Evolutionary conservation across 2,797 vertebrate species (phyloP).

Genomic region (Perodicticus potto): DNA sequence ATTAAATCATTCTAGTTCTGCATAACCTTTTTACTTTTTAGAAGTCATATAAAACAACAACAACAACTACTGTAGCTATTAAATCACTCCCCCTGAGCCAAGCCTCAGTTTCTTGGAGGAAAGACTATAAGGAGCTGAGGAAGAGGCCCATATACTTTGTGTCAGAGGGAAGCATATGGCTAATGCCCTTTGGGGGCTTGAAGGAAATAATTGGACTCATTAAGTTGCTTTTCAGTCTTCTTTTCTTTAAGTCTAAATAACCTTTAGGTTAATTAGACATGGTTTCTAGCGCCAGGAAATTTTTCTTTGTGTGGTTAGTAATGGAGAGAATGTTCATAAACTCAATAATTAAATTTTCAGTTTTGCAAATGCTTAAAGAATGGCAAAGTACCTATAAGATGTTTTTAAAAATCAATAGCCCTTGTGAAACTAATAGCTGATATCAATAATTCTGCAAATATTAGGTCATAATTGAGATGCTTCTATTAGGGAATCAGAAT

Average conservation of each 20-base stretch:
- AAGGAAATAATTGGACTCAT: constrained; percentile 69
- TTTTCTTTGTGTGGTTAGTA: constrained; percentile 69
- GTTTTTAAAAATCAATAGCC: constrained; percentile 58
- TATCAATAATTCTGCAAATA: constrained; percentile 49
- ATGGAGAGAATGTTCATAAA: constrained; percentile 59
- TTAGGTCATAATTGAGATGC: constrained; percentile 28
- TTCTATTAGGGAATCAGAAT: neutral
- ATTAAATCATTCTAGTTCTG: neutral
- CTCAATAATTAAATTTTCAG: constrained; percentile 69
- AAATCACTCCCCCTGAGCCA: neutral
- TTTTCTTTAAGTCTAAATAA: constrained; percentile 68
- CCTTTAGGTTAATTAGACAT: constrained; percentile 74
- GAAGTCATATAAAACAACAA: neutral
- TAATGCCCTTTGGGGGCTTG: constrained; percentile 14
- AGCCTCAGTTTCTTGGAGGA: neutral
- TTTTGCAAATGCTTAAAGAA: constrained; percentile 52
- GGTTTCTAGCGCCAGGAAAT: constrained; percentile 56
- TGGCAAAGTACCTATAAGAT: constrained; percentile 4
- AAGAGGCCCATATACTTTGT: neutral
- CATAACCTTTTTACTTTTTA: neutral
- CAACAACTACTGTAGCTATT: neutral
- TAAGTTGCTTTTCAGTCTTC: constrained; percentile 68
- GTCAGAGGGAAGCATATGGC: neutral
- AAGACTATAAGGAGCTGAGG: neutral
- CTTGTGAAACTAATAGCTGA: constrained; percentile 2